Conservation (phyloP, 2,888 invertebrate species). For the Trypoxylon attenuatum region DNA sequence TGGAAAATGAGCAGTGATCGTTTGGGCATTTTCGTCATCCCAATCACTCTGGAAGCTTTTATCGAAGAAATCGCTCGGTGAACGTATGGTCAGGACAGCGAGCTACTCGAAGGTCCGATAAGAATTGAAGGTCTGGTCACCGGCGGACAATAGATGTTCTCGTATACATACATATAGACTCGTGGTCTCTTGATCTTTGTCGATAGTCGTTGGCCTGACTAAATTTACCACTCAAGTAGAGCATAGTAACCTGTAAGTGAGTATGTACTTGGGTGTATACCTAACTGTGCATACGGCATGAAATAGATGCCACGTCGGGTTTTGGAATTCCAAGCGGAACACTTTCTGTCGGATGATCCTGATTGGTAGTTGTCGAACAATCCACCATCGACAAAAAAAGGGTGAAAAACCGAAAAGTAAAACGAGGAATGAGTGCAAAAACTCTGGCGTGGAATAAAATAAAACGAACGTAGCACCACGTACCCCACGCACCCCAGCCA, state of each 20-base stretch:
- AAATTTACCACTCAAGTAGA: too few species aligned
- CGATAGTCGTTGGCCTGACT: too few species aligned
- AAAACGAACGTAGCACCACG: constrained; percentile 42
- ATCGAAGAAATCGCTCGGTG: constrained; percentile 71
- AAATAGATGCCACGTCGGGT: constrained; percentile 41
- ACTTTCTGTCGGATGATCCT: constrained; percentile 72
- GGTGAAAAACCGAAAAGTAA: constrained; percentile 54
- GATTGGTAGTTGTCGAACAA: constrained; percentile 73
- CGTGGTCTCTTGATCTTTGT: too few species aligned
- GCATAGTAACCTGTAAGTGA: too few species aligned
- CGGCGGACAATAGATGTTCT: constrained; percentile 19
- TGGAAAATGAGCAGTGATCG: constrained; percentile 63
- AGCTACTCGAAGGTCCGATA: constrained; percentile 40
- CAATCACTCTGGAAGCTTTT: constrained; percentile 71
- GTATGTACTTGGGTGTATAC: constrained; percentile 9
- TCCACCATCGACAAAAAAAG: constrained; percentile 61
- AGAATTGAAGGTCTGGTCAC: too few species aligned
- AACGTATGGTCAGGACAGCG: constrained; percentile 57
- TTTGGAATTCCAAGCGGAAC: constrained; percentile 53
- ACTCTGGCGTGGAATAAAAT: constrained; percentile 54
- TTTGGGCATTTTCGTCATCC: constrained; percentile 68
- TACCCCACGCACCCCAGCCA: constrained; percentile 20
- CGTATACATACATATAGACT: background rate
- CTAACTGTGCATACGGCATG: constrained; percentile 19
- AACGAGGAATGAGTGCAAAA: constrained; percentile 54